A percentile compares a stretch with the other conserved stretches of the same genome.
phyloP scores from a whole-genome alignment of 2,888 invertebrate genomes.

The Mamestra brassicae region DNA sequence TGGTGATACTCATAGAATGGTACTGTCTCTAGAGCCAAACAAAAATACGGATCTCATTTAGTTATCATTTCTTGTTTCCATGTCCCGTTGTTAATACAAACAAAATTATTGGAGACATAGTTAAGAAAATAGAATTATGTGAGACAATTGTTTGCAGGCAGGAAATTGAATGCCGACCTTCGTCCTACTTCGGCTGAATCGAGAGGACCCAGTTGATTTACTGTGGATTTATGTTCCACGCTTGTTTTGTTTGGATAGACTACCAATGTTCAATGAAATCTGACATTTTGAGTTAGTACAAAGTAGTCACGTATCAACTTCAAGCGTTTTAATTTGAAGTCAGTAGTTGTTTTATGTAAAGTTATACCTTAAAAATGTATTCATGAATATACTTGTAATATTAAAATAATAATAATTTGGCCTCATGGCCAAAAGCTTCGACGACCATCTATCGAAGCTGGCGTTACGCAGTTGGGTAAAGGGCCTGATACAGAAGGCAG shows the following conservation, averaged over 20 bases:
- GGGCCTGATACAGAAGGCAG: no score
- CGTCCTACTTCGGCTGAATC: constrained; percentile 27
- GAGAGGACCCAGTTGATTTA: constrained; percentile 30
- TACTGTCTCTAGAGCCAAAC: background rate
- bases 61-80: background rate
- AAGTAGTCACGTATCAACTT: no score
- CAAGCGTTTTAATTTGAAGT: no score
- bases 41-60: background rate
- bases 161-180: constrained; percentile 59
- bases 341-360: no score
- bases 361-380: no score
- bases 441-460: no score
- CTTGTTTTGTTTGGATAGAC: constrained; percentile 10
- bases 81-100: constrained; percentile 29
- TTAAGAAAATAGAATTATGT: constrained; percentile 56
- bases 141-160: constrained; percentile 52
- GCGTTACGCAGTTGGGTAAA: no score
- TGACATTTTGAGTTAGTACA: background rate
- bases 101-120: constrained; percentile 50
- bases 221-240: constrained; percentile 35
- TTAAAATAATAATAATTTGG: no score
- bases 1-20: no score
- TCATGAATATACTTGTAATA: no score
- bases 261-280: background rate
- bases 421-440: no score